These are phyloP conservation scores for Ctenomys sociabilis DNA, from an alignment of 2,113 vertebrate species.

Conservation along the genomic window DNA sequence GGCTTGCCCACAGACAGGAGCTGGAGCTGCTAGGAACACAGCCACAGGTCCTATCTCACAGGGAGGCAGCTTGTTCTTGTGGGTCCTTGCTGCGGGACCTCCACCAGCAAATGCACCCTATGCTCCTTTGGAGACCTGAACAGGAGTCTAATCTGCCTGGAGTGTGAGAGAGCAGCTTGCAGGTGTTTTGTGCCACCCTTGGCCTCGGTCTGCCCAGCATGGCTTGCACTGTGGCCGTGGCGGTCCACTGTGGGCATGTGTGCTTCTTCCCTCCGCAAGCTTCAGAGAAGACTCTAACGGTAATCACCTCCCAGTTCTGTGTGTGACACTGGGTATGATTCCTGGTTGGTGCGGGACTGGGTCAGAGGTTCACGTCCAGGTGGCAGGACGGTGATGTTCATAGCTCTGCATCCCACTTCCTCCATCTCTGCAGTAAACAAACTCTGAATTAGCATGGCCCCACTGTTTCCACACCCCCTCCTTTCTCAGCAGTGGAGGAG, in stretches of 20 bases:
- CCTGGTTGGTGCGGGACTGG: not conserved
- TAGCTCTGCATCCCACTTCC: not conserved
- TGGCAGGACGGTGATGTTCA: not conserved
- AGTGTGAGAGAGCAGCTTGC: not conserved
- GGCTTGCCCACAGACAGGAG: not conserved
- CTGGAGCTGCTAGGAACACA: not conserved
- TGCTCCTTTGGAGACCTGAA: not conserved
- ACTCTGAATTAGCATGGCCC: not conserved
- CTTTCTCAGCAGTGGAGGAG: not conserved
- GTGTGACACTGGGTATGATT: not conserved
- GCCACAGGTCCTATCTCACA: not conserved
- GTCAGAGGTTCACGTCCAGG: not conserved
- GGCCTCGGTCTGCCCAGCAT: not conserved
- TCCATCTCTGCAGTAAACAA: not conserved
- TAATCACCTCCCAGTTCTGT: not conserved
- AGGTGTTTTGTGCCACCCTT: not conserved
- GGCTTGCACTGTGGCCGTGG: accelerated
- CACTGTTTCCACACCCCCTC: not conserved
- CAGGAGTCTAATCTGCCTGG: not conserved
- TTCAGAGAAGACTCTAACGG: not conserved
- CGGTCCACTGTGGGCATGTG: no score
- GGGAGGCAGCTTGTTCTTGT: not conserved
- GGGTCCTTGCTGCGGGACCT: not conserved
- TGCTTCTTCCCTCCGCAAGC: not conserved
- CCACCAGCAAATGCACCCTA: not conserved